phyloP scores from a whole-genome alignment of 1,140 invertebrate genomes.

The Drosophila guanche region DNA sequence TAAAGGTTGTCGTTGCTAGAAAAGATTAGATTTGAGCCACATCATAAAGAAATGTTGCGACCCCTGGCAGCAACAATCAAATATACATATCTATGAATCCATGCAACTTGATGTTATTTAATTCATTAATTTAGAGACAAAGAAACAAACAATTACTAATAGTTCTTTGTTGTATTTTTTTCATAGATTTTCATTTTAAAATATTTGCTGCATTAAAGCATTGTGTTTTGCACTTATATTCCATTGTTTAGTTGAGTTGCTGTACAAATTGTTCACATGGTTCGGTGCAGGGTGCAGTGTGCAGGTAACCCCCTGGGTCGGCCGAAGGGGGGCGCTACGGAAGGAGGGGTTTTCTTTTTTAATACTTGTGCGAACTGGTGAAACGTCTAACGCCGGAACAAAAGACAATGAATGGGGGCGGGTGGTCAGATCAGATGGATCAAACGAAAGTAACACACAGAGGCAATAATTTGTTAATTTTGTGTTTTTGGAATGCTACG shows the following conservation, averaged over 20 bases:
- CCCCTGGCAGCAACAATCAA: constrained; percentile 61
- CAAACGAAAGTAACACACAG: constrained; percentile 41
- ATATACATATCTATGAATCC: constrained; percentile 44
- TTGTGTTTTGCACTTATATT: constrained; percentile 74
- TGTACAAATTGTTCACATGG: constrained; percentile 76
- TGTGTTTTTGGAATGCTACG: constrained; percentile 75
- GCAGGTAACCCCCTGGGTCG: neutral
- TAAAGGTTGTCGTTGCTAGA: constrained; percentile 47
- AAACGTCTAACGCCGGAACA: constrained; percentile 50
- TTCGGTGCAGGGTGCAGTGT: constrained; percentile 54
- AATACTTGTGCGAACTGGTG: constrained; percentile 78
- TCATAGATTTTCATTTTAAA: constrained; percentile 49
- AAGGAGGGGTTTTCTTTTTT: constrained; percentile 40
- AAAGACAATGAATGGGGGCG: constrained; percentile 17
- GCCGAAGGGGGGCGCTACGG: constrained; percentile 15
- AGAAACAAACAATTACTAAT: constrained; percentile 66
- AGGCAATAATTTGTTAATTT: constrained; percentile 43
- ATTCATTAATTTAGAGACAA: constrained; percentile 75
- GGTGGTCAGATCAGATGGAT: constrained; percentile 28
- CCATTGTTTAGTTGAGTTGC: constrained; percentile 74
- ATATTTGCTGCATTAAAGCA: constrained; percentile 66
- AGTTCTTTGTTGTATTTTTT: constrained; percentile 50
- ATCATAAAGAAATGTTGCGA: constrained; percentile 44
- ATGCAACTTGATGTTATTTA: constrained; percentile 70
- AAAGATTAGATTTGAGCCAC: constrained; percentile 48